Conservation (phyloP, 2,888 invertebrate species). For the Drosophila mayaguana region DNA sequence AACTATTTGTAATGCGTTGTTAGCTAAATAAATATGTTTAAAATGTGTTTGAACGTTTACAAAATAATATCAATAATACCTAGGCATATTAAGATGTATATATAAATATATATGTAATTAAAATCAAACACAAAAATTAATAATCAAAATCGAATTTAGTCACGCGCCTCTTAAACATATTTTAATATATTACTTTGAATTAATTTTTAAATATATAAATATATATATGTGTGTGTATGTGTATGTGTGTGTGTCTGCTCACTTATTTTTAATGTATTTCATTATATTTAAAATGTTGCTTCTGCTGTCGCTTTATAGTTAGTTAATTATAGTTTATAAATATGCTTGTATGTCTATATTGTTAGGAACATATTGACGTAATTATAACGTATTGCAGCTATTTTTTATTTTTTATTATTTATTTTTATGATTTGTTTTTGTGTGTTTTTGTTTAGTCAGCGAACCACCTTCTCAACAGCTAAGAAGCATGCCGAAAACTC, state of each 20-base stretch:
- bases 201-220: neutral
- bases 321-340: slow-evolving; percentile 59
- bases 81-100: slow-evolving; percentile 24
- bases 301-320: slow-evolving; percentile 42
- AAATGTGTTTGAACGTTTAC: slow-evolving; percentile 41
- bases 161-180: slow-evolving; percentile 33
- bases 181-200: neutral
- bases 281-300: slow-evolving; percentile 39
- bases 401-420: slow-evolving; percentile 62
- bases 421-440: slow-evolving; percentile 38
- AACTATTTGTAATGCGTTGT: slow-evolving; percentile 17
- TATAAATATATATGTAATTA: slow-evolving; percentile 12
- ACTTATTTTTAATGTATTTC: slow-evolving; percentile 43
- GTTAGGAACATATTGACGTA: slow-evolving; percentile 85
- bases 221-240: neutral
- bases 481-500: slow-evolving; percentile 18
- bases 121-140: slow-evolving; percentile 46
- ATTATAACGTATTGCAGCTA: slow-evolving; percentile 85
- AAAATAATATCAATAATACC: slow-evolving; percentile 61
- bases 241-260: slow-evolving; percentile 6
- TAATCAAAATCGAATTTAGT: slow-evolving; percentile 44
- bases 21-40: slow-evolving; percentile 44
- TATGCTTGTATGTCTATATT: slow-evolving; percentile 79
- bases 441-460: slow-evolving; percentile 3
- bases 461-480: slow-evolving; percentile 27